Base-by-base conservation (phyloP, 2,797 vertebrate species). In the Rhinoraja longicauda region DNA sequence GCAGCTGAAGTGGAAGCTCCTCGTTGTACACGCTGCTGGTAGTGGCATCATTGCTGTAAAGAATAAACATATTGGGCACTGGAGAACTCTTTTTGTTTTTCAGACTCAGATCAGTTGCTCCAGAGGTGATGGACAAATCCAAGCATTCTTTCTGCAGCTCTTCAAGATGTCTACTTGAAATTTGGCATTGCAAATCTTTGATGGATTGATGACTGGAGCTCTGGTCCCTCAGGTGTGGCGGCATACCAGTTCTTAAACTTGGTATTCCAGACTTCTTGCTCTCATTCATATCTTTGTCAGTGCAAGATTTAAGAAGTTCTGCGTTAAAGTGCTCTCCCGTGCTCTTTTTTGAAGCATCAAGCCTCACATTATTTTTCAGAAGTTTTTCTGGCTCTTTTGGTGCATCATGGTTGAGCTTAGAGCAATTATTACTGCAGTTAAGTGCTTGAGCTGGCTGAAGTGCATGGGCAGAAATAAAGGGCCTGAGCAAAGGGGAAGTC, bases 361-460 rank as follows among this genome's bases (percentile, higher is more conserved):
- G 73, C n/a, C 21, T 92, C 90, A 92, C 0, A 29, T 53, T 73
- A 73, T 26, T 75, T 39, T 92, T 75, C 39, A 53, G 90, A 75
- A 53, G 24, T 75, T 26, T 73, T 53, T 92, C 90, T 53, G 36
- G 39, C 36, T 92, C 39, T 26, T n/a, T 75, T 39, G 26, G 36
- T 92, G 70, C 70, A 45, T 75, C 36, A 5, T 92, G 45, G 36
- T 92, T 75, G 45, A 29, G 45, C 45, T 36, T 57, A 26, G 70
- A 92, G 70, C 15, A 72, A 39, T 75, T 92, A 92, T 39, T 92
- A 90, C 90, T 92, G 70, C 92, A 92, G 90, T 92, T 92, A 92
- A 92, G 90, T 92, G 90, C 90, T 92, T 92, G 90, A 29, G 90
- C 70, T n/a, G 90, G 39, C 92, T 72, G 90, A 53, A 92, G 32